A percentile compares a stretch with the other conserved stretches of the same genome.
Evolutionary conservation across 2,113 vertebrate genomes (phyloP).

Genomic region (Gavia stellata): DNA sequence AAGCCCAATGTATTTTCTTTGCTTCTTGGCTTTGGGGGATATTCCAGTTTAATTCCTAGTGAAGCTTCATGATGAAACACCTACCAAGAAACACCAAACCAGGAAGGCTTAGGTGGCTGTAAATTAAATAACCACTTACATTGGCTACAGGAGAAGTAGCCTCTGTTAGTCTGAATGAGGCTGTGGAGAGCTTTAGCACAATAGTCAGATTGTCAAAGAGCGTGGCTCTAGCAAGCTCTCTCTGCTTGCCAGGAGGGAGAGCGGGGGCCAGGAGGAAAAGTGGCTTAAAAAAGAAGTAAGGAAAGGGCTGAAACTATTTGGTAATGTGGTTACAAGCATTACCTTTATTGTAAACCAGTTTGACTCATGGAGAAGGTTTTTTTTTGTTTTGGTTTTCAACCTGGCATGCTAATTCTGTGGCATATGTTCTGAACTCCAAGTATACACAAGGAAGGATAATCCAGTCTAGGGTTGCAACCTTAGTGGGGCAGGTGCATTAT

Average conservation of each 20-base stretch:
- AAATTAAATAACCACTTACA: background rate
- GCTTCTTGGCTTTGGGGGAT: background rate
- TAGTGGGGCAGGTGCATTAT: background rate
- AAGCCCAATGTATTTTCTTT: background rate
- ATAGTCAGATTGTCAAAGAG: background rate
- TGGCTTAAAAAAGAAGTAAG: background rate
- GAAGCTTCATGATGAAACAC: background rate
- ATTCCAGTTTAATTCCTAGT: background rate
- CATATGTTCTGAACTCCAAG: background rate
- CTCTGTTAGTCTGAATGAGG: background rate
- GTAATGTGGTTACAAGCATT: background rate
- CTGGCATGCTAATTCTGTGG: background rate
- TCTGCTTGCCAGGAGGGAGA: background rate
- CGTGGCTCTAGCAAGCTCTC: background rate
- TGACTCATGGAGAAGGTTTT: background rate
- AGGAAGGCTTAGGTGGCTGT: background rate
- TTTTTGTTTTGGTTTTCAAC: background rate
- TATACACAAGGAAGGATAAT: background rate
- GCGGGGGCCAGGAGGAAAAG: background rate
- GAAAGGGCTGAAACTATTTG: background rate
- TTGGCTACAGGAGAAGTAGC: background rate
- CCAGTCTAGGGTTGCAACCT: background rate
- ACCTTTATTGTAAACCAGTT: background rate
- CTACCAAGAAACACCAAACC: background rate
- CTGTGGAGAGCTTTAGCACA: background rate